Evolutionary conservation across 1,140 invertebrate genomes (phyloP).

Genomic region (Eupeodes corollae): DNA sequence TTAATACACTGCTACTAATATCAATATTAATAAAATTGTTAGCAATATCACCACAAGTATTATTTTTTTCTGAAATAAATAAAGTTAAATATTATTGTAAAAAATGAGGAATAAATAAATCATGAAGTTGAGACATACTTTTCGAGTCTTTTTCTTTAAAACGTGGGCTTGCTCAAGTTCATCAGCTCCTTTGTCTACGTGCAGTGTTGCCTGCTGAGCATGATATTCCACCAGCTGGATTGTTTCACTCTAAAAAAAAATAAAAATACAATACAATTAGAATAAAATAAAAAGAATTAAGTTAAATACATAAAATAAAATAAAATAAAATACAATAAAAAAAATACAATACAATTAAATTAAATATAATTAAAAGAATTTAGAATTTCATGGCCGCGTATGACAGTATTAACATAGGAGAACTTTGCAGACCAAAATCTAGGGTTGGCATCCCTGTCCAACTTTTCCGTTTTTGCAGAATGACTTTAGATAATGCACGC

Average conservation of each 20-base stretch:
- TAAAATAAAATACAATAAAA: too few species aligned
- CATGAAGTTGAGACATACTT: constrained; percentile 15
- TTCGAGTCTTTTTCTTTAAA: constrained; percentile 25
- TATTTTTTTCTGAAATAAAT: constrained; percentile 30
- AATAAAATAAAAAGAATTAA: background rate
- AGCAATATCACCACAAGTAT: constrained; percentile 26
- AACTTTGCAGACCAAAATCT: too few species aligned
- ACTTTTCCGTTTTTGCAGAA: too few species aligned
- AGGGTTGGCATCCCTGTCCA: too few species aligned
- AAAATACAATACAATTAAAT: too few species aligned
- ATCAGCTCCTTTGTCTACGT: constrained; percentile 26
- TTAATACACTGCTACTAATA: constrained; percentile 32
- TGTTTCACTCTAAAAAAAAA: constrained; percentile 19
- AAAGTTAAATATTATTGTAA: background rate
- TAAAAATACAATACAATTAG: background rate
- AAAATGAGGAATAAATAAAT: background rate
- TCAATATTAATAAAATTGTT: constrained; percentile 23
- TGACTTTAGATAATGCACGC: too few species aligned
- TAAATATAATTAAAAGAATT: too few species aligned
- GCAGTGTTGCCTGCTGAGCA: constrained; percentile 29
- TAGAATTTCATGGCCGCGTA: too few species aligned
- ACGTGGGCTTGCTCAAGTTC: constrained; percentile 29
- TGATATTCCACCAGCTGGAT: constrained; percentile 35
- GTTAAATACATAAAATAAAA: background rate
- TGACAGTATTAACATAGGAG: too few species aligned